These are phyloP conservation scores for Cosmopolites sordidus DNA, from an alignment of 2,888 invertebrate genomes.

Conservation along the genomic window DNA sequence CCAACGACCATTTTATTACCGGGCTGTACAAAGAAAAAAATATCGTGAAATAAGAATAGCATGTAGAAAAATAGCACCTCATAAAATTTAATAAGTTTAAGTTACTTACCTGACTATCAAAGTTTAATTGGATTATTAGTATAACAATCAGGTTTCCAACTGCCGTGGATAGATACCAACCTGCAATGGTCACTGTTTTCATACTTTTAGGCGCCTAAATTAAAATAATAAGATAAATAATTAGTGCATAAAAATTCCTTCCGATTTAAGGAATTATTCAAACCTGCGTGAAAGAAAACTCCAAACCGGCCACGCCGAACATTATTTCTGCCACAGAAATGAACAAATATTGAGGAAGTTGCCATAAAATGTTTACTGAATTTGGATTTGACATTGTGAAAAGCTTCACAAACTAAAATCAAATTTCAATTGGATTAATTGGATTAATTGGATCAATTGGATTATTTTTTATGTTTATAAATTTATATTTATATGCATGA, in stretches of 20 bases:
- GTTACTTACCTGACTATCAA: constrained; percentile 61
- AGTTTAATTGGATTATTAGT: constrained; percentile 63
- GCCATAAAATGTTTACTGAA: constrained; percentile 65
- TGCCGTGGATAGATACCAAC: constrained; percentile 80
- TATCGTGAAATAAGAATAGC: too few species aligned
- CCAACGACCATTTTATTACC: too few species aligned
- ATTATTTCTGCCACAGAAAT: constrained; percentile 78
- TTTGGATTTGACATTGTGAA: constrained; percentile 62
- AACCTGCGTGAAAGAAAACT: constrained; percentile 80
- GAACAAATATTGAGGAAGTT: constrained; percentile 74
- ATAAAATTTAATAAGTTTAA: too few species aligned
- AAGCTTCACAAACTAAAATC: constrained; percentile 50
- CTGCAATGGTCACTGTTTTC: constrained; percentile 79
- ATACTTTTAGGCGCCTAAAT: constrained; percentile 71
- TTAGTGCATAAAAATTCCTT: neutral
- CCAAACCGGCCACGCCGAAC: constrained; percentile 77
- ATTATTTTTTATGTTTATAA: too few species aligned
- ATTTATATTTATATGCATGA: too few species aligned
- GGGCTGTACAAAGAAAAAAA: too few species aligned
- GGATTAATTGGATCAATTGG: too few species aligned
- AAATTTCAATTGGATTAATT: too few species aligned
- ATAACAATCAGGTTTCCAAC: constrained; percentile 77
- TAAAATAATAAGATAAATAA: too few species aligned
- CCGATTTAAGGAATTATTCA: constrained; percentile 5
- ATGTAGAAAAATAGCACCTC: too few species aligned